A percentile compares a stretch with the other conserved stretches of the same genome.
Evolutionary conservation across 2,113 vertebrate genomes (phyloP).

Genomic region (Coracopsis vasa): DNA sequence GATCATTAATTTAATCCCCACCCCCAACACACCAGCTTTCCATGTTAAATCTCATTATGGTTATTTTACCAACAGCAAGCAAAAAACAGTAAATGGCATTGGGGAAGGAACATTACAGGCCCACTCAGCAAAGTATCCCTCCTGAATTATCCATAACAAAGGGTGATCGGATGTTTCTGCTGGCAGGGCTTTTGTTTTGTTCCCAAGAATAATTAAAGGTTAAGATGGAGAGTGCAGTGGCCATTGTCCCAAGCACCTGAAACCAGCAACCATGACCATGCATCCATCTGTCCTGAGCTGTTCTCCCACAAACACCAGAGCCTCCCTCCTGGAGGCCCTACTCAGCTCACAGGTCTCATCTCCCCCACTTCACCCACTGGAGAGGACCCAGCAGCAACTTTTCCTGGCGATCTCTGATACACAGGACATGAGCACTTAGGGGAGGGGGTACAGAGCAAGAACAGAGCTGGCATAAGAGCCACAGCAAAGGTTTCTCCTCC

Average conservation of each 20-base stretch:
- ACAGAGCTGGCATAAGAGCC: neutral
- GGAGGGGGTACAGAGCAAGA: neutral
- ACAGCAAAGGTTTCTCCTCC: neutral
- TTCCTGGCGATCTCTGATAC: neutral
- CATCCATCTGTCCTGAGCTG: neutral
- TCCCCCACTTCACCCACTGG: neutral
- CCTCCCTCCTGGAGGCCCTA: neutral
- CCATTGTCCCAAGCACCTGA: neutral
- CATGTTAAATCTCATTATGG: neutral
- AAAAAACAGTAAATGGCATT: neutral
- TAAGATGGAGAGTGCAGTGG: rapidly evolving
- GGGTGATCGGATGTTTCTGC: neutral
- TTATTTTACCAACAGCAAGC: neutral
- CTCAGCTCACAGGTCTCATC: neutral
- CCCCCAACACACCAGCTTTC: neutral
- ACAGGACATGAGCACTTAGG: neutral
- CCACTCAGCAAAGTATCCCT: neutral
- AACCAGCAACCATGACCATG: neutral
- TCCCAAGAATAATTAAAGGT: neutral
- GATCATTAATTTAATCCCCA: conserved; percentile 31
- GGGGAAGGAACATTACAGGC: neutral
- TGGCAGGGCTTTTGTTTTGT: neutral
- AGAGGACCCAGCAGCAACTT: neutral
- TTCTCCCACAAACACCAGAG: neutral
- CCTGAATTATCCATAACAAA: neutral